These are phyloP conservation scores for Streptopelia turtur DNA, from an alignment of 2,797 vertebrate species.

Conservation along the genomic window DNA sequence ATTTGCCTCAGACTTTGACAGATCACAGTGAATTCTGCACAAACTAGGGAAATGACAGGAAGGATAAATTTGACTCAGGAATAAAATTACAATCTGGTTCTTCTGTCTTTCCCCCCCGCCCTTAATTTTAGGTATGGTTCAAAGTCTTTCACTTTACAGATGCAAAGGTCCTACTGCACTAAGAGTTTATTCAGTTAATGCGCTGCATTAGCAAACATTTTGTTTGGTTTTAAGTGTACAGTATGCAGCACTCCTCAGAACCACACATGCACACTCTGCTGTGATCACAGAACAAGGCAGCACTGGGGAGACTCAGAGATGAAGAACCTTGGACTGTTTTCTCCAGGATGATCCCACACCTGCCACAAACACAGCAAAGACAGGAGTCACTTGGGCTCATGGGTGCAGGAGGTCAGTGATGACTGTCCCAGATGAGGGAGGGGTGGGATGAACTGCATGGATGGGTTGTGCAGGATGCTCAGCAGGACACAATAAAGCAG, in stretches of 20 bases:
- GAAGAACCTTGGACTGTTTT: not conserved
- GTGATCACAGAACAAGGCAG: not conserved
- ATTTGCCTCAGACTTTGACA: not conserved
- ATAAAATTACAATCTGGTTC: not conserved
- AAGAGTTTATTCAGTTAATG: not conserved
- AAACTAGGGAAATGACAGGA: not conserved
- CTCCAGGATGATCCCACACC: not conserved
- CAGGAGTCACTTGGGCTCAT: not conserved
- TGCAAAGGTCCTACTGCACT: not conserved
- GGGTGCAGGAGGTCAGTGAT: not conserved
- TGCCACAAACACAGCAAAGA: no score
- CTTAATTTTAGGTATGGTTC: not conserved
- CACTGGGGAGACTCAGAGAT: not conserved
- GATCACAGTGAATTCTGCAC: not conserved
- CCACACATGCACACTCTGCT: fast-evolving
- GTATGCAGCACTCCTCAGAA: not conserved
- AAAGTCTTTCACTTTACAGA: not conserved
- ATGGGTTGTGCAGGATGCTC: not conserved
- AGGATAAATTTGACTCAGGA: not conserved
- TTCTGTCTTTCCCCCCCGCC: not conserved
- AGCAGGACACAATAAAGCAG: not conserved
- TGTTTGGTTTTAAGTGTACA: not conserved
- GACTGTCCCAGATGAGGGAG: not conserved
- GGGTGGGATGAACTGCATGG: not conserved
- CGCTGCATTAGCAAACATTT: not conserved